Evolutionary conservation across 2,797 vertebrate species (phyloP).

Genomic region (Oreortyx pictus): DNA sequence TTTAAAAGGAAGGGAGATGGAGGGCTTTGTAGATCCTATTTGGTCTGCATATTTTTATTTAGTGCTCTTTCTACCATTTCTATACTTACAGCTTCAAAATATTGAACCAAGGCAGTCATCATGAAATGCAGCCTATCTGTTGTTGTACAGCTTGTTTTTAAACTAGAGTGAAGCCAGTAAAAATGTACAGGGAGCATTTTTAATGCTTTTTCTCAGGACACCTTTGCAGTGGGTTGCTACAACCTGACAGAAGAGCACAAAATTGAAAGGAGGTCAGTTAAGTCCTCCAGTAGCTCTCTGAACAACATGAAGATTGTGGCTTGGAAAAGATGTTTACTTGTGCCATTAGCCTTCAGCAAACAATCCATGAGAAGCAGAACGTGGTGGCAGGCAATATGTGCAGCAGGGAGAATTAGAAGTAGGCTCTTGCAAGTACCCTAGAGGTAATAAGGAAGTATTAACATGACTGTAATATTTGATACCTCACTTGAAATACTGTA

Average conservation of each 20-base stretch:
- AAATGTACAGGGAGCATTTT: background rate
- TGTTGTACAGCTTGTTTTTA: background rate
- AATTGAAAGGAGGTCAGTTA: background rate
- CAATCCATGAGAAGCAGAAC: background rate
- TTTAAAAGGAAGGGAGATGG: slow-evolving; percentile 20
- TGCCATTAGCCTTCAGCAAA: background rate
- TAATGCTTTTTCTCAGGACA: background rate
- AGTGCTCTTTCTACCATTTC: background rate
- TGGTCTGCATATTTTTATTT: background rate
- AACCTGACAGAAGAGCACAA: background rate
- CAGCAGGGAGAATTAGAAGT: background rate
- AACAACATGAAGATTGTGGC: background rate
- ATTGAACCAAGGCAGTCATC: background rate
- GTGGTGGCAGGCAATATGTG: background rate
- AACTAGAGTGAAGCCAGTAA: background rate
- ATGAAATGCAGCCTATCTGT: background rate
- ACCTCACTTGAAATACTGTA: background rate
- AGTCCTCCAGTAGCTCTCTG: background rate
- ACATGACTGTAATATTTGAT: background rate
- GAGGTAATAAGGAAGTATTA: background rate
- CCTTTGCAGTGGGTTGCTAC: background rate
- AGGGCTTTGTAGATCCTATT: background rate
- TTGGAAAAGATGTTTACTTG: background rate
- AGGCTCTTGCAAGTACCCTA: background rate
- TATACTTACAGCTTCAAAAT: slow-evolving; percentile 1